phyloP scores from a whole-genome alignment of 2,113 vertebrate species.

The Naja naja region DNA sequence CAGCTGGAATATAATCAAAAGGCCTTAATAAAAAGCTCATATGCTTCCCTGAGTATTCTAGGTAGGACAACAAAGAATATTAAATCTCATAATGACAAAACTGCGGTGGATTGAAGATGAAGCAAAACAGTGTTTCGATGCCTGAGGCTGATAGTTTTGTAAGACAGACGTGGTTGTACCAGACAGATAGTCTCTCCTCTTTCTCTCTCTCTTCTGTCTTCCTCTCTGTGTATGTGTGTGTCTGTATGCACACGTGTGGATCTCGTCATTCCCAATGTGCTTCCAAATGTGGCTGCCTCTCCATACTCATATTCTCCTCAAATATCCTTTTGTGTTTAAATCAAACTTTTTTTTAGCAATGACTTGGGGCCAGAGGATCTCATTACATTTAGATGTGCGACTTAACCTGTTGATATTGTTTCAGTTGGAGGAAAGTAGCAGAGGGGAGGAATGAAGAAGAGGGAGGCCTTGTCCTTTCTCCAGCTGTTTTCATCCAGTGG shows the following conservation, averaged over 20 bases:
- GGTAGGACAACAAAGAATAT: background rate
- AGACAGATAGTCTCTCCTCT: background rate
- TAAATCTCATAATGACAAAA: conserved; percentile 19
- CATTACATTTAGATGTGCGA: background rate
- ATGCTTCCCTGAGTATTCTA: background rate
- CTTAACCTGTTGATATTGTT: background rate
- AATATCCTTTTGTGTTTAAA: background rate
- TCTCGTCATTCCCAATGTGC: background rate
- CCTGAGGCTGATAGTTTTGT: conserved; percentile 20
- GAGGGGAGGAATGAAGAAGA: background rate
- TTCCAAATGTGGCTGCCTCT: background rate
- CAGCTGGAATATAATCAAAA: background rate
- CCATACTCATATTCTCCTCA: background rate
- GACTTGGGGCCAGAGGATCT: background rate
- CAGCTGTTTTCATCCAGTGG: background rate
- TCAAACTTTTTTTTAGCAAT: background rate
- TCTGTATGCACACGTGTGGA: no score
- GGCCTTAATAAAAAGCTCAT: background rate
- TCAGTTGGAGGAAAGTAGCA: background rate
- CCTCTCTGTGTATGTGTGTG: background rate
- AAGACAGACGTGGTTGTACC: background rate
- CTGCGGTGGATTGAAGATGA: conserved; percentile 19
- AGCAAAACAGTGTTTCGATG: conserved; percentile 12
- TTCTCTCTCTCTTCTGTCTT: background rate
- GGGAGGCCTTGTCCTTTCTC: background rate